Percentiles rank a stretch among this genome's conserved stretches.
Evolutionary conservation across 1,140 invertebrate genomes (phyloP).

Genomic region (Geopemphigus sp.): DNA sequence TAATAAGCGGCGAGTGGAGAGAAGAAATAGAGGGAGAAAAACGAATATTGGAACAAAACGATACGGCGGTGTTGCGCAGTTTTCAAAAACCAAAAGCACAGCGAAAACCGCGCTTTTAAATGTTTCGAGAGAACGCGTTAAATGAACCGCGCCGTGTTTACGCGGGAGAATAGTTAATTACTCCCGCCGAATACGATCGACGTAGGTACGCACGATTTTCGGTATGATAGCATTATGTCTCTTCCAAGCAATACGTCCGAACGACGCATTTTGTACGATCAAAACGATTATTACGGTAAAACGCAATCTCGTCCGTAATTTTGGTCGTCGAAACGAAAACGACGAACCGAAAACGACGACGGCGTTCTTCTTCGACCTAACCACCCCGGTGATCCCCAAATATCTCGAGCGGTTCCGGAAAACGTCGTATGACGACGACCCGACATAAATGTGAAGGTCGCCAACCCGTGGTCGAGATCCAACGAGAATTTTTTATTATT

Average conservation of each 20-base stretch:
- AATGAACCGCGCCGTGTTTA: conserved; percentile 11
- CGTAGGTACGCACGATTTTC: neutral
- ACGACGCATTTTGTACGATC: neutral
- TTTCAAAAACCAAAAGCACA: conserved; percentile 11
- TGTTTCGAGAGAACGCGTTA: conserved; percentile 19
- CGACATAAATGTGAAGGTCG: too few relatives aligned
- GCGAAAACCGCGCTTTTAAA: conserved; percentile 17
- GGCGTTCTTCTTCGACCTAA: too few relatives aligned
- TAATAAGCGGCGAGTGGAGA: neutral
- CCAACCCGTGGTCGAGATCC: too few relatives aligned
- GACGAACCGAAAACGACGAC: too few relatives aligned
- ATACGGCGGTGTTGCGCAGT: neutral
- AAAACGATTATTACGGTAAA: neutral
- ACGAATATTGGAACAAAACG: conserved; percentile 18
- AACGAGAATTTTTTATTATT: too few relatives aligned
- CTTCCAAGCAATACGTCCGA: neutral
- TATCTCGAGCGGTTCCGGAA: too few relatives aligned
- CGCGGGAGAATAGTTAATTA: neutral
- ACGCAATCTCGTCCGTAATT: too few relatives aligned
- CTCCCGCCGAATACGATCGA: too few relatives aligned
- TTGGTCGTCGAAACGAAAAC: too few relatives aligned
- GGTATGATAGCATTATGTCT: neutral
- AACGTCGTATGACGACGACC: too few relatives aligned
- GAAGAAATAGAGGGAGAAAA: neutral
- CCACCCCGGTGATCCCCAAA: too few relatives aligned